Percentiles rank a stretch among this genome's conserved stretches.
These are phyloP conservation scores for Neopelma chrysocephalum DNA, from an alignment of 2,797 vertebrate species.

Conservation along the genomic window DNA sequence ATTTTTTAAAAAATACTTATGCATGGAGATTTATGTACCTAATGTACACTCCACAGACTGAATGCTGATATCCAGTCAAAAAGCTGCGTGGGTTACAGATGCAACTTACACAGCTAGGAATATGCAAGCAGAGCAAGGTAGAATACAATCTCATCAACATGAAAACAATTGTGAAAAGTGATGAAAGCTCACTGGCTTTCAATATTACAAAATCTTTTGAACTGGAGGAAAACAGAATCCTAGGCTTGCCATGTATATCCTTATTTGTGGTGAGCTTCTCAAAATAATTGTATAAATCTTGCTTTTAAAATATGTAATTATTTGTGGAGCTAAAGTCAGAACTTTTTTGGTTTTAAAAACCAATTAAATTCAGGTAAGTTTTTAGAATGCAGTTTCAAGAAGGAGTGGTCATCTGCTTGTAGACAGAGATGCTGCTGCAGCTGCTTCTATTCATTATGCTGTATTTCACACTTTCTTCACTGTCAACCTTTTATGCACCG, in stretches of 20 bases:
- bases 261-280: neutral
- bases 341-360: neutral
- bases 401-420: neutral
- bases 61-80: neutral
- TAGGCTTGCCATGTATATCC: neutral
- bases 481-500: neutral
- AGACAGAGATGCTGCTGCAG: neutral
- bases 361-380: neutral
- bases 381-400: neutral
- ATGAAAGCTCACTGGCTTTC: neutral
- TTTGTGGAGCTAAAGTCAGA: neutral
- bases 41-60: neutral
- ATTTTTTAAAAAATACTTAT: neutral
- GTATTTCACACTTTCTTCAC: neutral
- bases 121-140: neutral
- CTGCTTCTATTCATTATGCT: neutral
- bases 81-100: neutral
- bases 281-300: neutral
- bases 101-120: neutral
- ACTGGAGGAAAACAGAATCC: neutral
- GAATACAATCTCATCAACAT: neutral
- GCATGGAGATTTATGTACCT: neutral
- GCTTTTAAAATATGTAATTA: neutral
- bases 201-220: neutral
- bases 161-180: slow-evolving; percentile 13